These are phyloP conservation scores for Helostoma temminkii DNA, from an alignment of 2,797 vertebrate genomes.

Conservation along the genomic window DNA sequence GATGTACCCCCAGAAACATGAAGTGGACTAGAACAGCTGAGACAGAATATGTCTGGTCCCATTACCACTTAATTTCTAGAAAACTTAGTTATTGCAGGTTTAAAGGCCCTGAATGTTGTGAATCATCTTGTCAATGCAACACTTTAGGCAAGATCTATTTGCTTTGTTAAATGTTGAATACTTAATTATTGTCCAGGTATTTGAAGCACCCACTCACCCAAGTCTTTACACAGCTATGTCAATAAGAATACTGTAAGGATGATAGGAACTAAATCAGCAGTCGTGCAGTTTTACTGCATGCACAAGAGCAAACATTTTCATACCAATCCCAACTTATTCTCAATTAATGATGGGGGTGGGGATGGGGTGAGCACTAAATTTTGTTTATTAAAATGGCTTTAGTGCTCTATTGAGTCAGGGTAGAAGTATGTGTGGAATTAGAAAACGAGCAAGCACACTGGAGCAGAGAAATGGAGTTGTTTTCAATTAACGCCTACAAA, in stretches of 20 bases:
- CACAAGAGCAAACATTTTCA: constrained; percentile 44
- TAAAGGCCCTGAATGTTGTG: not conserved
- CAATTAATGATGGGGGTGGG: constrained; percentile 40
- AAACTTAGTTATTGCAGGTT: too few relatives aligned
- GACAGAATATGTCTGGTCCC: too few relatives aligned
- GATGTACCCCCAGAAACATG: too few relatives aligned
- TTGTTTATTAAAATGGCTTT: constrained; percentile 66
- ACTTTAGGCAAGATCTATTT: constrained; percentile 25
- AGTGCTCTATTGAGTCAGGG: constrained; percentile 37
- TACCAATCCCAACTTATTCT: constrained; percentile 44
- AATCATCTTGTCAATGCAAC: not conserved
- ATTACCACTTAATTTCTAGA: too few relatives aligned
- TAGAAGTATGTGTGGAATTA: constrained; percentile 61
- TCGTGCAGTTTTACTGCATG: too few relatives aligned
- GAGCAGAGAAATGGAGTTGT: constrained; percentile 57
- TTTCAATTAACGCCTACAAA: constrained; percentile 70
- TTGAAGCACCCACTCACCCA: not conserved
- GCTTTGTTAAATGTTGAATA: constrained; percentile 16
- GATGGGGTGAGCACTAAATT: constrained; percentile 48
- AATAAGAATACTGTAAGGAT: constrained; percentile 28
- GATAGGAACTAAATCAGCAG: constrained; percentile 19
- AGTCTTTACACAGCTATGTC: constrained; percentile 31
- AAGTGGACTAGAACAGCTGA: too few relatives aligned
- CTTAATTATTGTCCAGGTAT: constrained; percentile 10
- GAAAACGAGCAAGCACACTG: constrained; percentile 47